Percentiles rank a stretch among this genome's conserved stretches.
Evolutionary conservation across 2,113 vertebrate species (phyloP).

Genomic region (Mormyrus iriodes): DNA sequence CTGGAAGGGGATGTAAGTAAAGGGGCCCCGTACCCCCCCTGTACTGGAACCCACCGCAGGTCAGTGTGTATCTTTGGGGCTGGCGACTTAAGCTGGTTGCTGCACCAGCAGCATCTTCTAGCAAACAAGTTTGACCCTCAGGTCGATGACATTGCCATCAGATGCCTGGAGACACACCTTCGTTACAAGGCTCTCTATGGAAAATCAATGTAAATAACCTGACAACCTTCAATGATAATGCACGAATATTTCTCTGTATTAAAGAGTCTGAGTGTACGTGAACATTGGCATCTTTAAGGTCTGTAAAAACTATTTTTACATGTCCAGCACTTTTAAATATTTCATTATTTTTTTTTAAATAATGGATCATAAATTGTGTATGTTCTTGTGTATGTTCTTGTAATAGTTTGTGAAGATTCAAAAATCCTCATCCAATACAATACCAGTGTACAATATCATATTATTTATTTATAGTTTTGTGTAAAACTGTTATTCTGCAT

Average conservation of each 20-base stretch:
- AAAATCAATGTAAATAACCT: not conserved
- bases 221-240: not conserved
- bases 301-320: not conserved
- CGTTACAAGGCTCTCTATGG: constrained; percentile 51
- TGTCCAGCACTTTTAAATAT: not conserved
- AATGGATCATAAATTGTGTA: not conserved
- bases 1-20: constrained; percentile 60
- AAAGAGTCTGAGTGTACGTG: not conserved
- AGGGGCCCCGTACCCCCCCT: constrained; percentile 73
- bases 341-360: not conserved
- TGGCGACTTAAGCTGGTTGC: constrained; percentile 77
- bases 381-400: not conserved
- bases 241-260: not conserved
- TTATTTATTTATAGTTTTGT: not conserved
- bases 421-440: not conserved
- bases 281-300: not conserved
- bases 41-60: constrained; percentile 65
- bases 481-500: not conserved
- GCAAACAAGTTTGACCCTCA: constrained; percentile 88
- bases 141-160: constrained; percentile 67
- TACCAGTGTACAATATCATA: not conserved
- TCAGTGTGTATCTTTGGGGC: constrained; percentile 73
- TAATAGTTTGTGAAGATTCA: not conserved
- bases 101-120: constrained; percentile 73
- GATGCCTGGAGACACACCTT: constrained; percentile 77